Evolutionary conservation across 2,888 invertebrate genomes (phyloP), one percentile per base, ranked within the genome.

Genomic region (Metallyticus violacea): DNA sequence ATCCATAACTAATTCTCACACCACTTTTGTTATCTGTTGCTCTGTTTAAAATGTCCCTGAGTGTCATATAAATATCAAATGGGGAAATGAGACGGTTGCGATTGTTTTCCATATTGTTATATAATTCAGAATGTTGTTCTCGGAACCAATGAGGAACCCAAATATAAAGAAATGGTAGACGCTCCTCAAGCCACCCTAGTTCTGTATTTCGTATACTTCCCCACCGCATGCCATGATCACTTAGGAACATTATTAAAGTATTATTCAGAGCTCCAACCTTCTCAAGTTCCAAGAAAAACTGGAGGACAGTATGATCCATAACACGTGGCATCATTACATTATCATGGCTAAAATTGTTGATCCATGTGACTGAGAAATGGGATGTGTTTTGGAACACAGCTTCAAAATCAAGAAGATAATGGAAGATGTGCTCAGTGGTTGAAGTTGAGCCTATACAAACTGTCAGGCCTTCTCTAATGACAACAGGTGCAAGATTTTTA

Each of bases 151-250:
- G 87, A 7, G 90, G 90, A 1, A 90, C 26, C 7, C 89, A 88
- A 7, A 90, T 83, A 83, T 87, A 89, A 84, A 90, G 89, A 81
- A 89, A 89, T 4, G 90, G 90, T 25, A 90, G 86, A 86, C 89
- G 88, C 81, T 89, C 89, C 86, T 90, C 90, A 77, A 89, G 89
- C 77, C 88, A 89, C 7, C 90, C 90, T 3, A 89, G 81, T 79
- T 89, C 89, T 5, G 90, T 89, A 81, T 89, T 88, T 7, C 89
- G 87, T 81, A 90, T 89, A 7, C 80, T 87, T 26, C 90, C 90
- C 86, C 89, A 89, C 25, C 89, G 88, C 78, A 89, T 89, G 9
- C 90, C 89, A 79, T 88, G 88, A 82, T 89, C 89, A 81, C 89
- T 89, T 6, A 85, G 62, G n/a, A 85, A 85, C 6, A 89, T 86